Base-by-base conservation (phyloP, 2,888 invertebrate species). In the Gryllus longicercus region DNA sequence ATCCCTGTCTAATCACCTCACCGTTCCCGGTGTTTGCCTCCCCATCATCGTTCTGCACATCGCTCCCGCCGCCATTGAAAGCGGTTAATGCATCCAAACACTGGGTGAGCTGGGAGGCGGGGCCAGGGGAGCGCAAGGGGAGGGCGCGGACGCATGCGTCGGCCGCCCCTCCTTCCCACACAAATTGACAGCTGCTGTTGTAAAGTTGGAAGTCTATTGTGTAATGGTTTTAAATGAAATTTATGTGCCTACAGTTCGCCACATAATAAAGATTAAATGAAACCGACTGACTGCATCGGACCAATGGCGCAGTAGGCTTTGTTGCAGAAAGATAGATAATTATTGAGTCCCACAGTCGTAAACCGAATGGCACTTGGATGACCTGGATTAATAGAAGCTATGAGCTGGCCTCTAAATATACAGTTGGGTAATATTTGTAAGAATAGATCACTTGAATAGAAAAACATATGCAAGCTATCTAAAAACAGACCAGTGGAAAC, bases 181-280 rank as follows among this genome's bases (percentile, higher is more conserved):
- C 14, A 63, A 63, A 63, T 63, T 63, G 63, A 63, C 63, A 63
- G 63, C 63, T 63, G 63, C n/a, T 63, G 63, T 63, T 63, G 63
- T 63, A 11, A 63, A 63, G 63, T 63, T 63, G 63, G 63, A 63
- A 63, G 63, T 63, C 63, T 63, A 63, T 63, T 63, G 63, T 63
- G 63, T 63, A 63, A 63, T 63, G 63, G 63, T 63, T 63, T 63
- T 63, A 63, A 63, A 63, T 63, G 63, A 63, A 63, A 63, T 63
- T 63, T 63, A 63, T 63, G 63, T 63, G 63, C 63, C 14, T 63
- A 63, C 63, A 63, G 63, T 63, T 63, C 63, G 63, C 63, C 63
- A 63, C 63, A 63, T 63, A 63, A 63, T 63, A 63, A 63, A 63
- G 63, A 63, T 63, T 63, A 63, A 63, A 63, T 63, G 63, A 63